Evolutionary conservation across 1,140 invertebrate species (phyloP).

Genomic region (Metaphire vulgaris): DNA sequence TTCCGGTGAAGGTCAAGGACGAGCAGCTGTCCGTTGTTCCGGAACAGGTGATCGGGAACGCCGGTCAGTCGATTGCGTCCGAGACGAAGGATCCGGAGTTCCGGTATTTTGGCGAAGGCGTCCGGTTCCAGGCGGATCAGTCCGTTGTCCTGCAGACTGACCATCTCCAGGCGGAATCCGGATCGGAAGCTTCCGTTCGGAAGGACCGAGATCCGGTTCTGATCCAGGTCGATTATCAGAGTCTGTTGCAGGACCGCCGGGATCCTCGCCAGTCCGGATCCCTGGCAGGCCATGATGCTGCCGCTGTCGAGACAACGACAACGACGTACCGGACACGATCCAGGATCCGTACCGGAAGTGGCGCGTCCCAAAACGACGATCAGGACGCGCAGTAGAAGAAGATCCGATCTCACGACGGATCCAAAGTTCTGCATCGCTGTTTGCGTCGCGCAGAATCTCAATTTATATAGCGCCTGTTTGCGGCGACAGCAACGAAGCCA

Average conservation of each 20-base stretch:
- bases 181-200: slow-evolving; percentile 7
- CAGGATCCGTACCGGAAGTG: no score
- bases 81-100: slow-evolving; percentile 35
- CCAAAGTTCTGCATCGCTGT: no score
- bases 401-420: no score
- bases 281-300: slow-evolving; percentile 20
- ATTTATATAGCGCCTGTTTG: no score
- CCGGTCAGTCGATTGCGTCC: slow-evolving; percentile 34
- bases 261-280: background rate
- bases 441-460: no score
- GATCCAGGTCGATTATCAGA: slow-evolving; percentile 20
- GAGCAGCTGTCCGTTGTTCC: slow-evolving; percentile 7
- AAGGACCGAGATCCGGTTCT: slow-evolving; percentile 18
- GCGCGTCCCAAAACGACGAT: no score
- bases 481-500: no score
- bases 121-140: background rate
- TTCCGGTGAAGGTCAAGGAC: slow-evolving; percentile 28
- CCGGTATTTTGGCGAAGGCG: slow-evolving; percentile 32
- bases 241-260: background rate
- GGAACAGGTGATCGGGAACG: slow-evolving; percentile 30
- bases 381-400: no score
- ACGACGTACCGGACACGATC: background rate
- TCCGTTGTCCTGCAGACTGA: slow-evolving; percentile 38
- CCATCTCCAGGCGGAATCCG: slow-evolving; percentile 29
- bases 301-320: slow-evolving; percentile 23